Evolutionary conservation across 2,888 invertebrate species (phyloP), one percentile per base, ranked within the genome.

Genomic region (Athalia cordata): DNA sequence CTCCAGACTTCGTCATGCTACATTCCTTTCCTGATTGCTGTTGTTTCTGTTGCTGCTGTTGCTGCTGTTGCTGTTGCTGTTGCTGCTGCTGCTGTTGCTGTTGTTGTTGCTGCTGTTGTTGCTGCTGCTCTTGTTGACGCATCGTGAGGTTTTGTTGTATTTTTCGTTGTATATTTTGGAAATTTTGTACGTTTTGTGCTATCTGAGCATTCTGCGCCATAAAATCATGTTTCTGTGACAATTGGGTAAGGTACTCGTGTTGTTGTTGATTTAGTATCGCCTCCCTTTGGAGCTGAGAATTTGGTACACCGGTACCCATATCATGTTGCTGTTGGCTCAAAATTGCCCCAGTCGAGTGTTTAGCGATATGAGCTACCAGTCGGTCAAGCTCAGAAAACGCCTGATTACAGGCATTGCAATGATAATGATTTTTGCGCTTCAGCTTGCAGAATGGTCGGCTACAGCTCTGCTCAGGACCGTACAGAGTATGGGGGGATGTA

Each of bases 391-490:
- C 95, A n/a, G 95, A 94, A 87, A 95, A 95, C 0, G 95, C 95
- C 90, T 95, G 96, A 89, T 95, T 95, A 90, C 96, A 96, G 70
- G 94, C 93, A 86, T 94, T 94, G 89, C 96, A 96, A 87, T 96
- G 96, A 86, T 94, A 95, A 86, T 96, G 96, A 81, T 94, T 94
- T 85, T 95, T 94, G 80, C 95, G 92, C 89, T 95, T 96, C 82
- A 96, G 91, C 88, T 96, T 96, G 90, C 96, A 96, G 88, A 96
- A 96, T 4, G 96, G 95, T 29, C 95, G 91, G 76, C 95, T 94
- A 88, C 96, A 96, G 76, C 93, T 93, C 78, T 93, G 91, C 81
- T 94, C 94, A 0, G 93, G 93, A 0, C 94, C 93, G 85, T 93
- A 94, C 47, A 93, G 89, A 0, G 91, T 92, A 84, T 92, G 93